These are phyloP conservation scores for Dasyprocta punctata DNA, from an alignment of 2,113 vertebrate species.

Conservation along the genomic window DNA sequence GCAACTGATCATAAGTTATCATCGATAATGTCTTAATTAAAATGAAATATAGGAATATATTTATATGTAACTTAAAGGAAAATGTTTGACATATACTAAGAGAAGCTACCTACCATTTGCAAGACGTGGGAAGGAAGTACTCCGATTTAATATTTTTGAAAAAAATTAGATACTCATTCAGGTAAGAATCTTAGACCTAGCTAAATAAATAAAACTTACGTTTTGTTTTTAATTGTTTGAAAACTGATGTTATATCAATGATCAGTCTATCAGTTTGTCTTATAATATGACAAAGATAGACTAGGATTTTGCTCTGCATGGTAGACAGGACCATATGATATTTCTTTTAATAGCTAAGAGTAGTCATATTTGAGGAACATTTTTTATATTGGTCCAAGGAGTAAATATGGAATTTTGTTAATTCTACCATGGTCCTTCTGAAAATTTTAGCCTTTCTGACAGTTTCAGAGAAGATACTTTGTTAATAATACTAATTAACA, in stretches of 20 bases:
- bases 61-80: slow-evolving; percentile 60
- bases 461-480: slow-evolving; percentile 4
- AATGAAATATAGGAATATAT: slow-evolving; percentile 48
- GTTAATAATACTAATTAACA: slow-evolving; percentile 44
- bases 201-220: slow-evolving; percentile 48
- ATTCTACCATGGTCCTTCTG: slow-evolving; percentile 12
- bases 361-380: slow-evolving; percentile 43
- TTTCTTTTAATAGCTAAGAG: slow-evolving; percentile 47
- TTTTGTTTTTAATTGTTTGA: slow-evolving; percentile 57
- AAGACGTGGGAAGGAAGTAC: slow-evolving; percentile 60
- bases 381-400: slow-evolving; percentile 36
- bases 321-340: background rate
- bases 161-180: slow-evolving; percentile 31
- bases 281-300: slow-evolving; percentile 57
- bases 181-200: slow-evolving; percentile 49
- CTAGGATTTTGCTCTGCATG: slow-evolving; percentile 16
- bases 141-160: slow-evolving; percentile 60
- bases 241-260: background rate
- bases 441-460: slow-evolving; percentile 53
- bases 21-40: slow-evolving; percentile 34
- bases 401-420: slow-evolving; percentile 45
- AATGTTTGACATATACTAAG: slow-evolving; percentile 34
- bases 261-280: background rate
- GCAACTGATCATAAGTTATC: slow-evolving; percentile 18
- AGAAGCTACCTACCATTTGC: slow-evolving; percentile 60